Percentiles rank a stretch among this genome's conserved stretches.
Evolutionary conservation across 2,888 invertebrate species (phyloP).

Genomic region (Euproctis similis): DNA sequence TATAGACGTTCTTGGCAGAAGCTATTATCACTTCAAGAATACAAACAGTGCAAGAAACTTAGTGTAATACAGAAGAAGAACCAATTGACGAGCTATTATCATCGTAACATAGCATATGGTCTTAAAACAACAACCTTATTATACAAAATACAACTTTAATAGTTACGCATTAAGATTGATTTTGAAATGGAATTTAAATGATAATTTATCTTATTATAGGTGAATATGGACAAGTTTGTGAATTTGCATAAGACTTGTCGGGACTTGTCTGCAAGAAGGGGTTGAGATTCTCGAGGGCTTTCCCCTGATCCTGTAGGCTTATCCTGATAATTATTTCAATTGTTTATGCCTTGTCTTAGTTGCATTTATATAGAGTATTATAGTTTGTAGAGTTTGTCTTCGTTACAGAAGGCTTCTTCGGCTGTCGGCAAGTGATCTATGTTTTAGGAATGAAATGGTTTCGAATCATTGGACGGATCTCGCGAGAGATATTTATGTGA

Average conservation of each 20-base stretch:
- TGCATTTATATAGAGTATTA: constrained; percentile 74
- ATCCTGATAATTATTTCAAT: constrained; percentile 76
- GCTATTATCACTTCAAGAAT: constrained; percentile 24
- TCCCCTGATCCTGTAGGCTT: constrained; percentile 65
- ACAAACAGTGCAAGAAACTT: constrained; percentile 51
- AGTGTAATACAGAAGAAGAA: constrained; percentile 50
- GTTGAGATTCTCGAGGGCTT: constrained; percentile 70
- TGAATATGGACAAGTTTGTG: constrained; percentile 45
- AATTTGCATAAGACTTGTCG: constrained; percentile 75
- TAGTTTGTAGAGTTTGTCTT: constrained; percentile 70
- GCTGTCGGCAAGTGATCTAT: constrained; percentile 60
- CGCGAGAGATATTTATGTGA: constrained; percentile 34
- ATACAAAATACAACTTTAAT: constrained; percentile 17
- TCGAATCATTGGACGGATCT: constrained; percentile 49
- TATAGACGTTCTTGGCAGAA: constrained; percentile 15
- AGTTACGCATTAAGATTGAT: constrained; percentile 1
- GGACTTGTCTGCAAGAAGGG: constrained; percentile 57
- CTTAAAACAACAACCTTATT: constrained; percentile 9
- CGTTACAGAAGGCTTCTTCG: constrained; percentile 46
- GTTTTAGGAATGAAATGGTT: constrained; percentile 33
- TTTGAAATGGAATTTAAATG: constrained; percentile 10
- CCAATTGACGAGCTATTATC: constrained; percentile 66
- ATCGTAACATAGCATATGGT: constrained; percentile 19
- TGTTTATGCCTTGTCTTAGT: constrained; percentile 74
- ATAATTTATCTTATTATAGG: constrained; percentile 20